A percentile compares a stretch with the other conserved stretches of the same genome.
Evolutionary conservation across 2,113 vertebrate genomes (phyloP).

Genomic region (Atlantisia rogersi): DNA sequence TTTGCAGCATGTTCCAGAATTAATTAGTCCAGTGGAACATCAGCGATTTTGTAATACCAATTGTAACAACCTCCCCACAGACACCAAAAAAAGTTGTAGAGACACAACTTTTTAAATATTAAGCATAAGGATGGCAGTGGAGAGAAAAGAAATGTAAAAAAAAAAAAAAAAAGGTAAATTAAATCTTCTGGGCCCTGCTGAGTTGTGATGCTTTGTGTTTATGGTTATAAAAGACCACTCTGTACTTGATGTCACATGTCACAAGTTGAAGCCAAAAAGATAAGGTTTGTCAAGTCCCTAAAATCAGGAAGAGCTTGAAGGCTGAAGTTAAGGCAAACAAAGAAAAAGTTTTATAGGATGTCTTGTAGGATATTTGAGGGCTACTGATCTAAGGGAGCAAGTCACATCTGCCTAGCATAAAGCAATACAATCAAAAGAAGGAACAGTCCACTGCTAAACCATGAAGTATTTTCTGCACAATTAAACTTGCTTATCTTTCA

Average conservation of each 20-base stretch:
- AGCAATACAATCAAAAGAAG: not conserved
- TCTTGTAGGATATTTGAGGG: not conserved
- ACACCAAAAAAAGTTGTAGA: not conserved
- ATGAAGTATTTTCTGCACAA: not conserved
- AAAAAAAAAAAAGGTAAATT: not conserved
- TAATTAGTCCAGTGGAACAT: not conserved
- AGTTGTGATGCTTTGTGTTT: not conserved
- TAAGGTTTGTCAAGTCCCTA: not conserved
- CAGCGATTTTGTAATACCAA: not conserved
- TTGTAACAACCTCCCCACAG: not conserved
- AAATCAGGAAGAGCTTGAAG: not conserved
- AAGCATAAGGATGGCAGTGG: not conserved
- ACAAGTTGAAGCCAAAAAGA: not conserved
- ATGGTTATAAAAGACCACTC: not conserved
- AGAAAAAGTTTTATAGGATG: not conserved
- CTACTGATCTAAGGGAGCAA: not conserved
- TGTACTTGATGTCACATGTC: fast-evolving
- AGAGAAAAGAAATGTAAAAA: not conserved
- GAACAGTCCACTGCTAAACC: not conserved
- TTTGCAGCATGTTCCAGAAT: not conserved
- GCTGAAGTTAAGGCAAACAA: not conserved
- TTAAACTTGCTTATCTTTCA: not conserved
- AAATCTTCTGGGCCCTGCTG: not conserved
- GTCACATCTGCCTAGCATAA: fast-evolving
- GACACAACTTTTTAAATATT: not conserved